Conservation (phyloP, 2,113 vertebrate genomes). For the Zosterops hypoxanthus region DNA sequence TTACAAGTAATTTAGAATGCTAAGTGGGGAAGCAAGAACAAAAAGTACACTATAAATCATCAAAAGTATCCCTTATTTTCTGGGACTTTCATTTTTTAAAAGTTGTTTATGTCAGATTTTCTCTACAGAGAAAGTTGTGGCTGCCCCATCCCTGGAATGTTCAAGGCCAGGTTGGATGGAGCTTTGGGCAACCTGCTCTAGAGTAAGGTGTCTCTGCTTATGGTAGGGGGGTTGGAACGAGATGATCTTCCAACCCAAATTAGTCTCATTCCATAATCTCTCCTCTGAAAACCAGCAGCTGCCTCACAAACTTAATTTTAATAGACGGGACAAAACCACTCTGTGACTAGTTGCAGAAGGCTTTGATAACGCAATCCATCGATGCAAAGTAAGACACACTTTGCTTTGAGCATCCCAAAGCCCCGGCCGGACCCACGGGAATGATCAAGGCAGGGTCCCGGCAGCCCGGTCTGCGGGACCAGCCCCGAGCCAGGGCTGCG, state of each 20-base stretch:
- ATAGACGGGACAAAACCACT: accelerated
- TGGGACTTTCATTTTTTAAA: too few species aligned
- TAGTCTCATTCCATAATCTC: neutral
- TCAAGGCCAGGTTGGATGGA: neutral
- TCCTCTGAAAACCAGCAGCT: neutral
- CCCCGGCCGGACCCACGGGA: accelerated
- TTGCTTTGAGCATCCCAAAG: neutral
- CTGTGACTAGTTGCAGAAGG: neutral
- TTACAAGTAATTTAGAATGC: too few species aligned
- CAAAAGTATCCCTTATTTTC: too few species aligned
- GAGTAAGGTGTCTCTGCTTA: neutral
- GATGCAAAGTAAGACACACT: accelerated
- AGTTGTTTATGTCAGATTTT: neutral
- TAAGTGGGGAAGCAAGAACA: too few species aligned
- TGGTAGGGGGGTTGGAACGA: neutral
- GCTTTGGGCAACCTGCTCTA: neutral
- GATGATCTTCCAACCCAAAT: neutral
- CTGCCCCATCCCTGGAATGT: neutral
- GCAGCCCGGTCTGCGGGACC: neutral
- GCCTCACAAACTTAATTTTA: neutral
- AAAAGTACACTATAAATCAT: too few species aligned
- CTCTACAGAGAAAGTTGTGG: neutral
- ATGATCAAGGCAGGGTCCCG: neutral
- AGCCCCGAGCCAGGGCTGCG: neutral
- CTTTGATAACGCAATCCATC: neutral